Evolutionary conservation across 2,888 invertebrate species (phyloP).

Genomic region (Papilio gigon): DNA sequence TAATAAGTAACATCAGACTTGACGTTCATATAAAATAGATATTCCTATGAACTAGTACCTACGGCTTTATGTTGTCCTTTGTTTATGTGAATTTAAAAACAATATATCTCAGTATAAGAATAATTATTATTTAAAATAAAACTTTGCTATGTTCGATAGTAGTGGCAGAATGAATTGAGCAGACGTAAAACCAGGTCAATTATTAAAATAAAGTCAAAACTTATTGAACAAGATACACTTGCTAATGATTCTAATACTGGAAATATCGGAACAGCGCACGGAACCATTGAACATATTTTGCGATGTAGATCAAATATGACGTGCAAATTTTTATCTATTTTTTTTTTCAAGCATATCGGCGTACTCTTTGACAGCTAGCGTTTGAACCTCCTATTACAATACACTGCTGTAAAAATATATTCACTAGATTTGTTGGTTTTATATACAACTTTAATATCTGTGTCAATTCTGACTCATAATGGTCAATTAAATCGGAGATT

Average conservation of each 20-base stretch:
- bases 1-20: no score
- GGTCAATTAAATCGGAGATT: background rate
- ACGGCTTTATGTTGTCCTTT: no score
- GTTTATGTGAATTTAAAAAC: no score
- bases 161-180: background rate
- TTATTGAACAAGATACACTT: constrained; percentile 19
- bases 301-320: constrained; percentile 33
- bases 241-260: constrained; percentile 27
- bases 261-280: constrained; percentile 29
- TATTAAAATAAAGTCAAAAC: background rate
- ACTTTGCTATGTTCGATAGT: background rate
- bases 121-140: no score
- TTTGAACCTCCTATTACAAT: constrained; percentile 27
- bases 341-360: constrained; percentile 28
- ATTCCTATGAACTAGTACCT: no score
- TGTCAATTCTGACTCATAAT: background rate
- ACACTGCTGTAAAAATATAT: constrained; percentile 32
- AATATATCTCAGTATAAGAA: no score
- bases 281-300: constrained; percentile 26
- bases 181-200: background rate
- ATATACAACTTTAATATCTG: background rate
- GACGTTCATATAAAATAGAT: no score
- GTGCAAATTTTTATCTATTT: constrained; percentile 32
- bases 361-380: constrained; percentile 27
- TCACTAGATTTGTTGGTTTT: constrained; percentile 11